Evolutionary conservation across 1,140 invertebrate genomes (phyloP), one percentile per base, ranked within the genome.

Genomic region (Zaprionus davidi): DNA sequence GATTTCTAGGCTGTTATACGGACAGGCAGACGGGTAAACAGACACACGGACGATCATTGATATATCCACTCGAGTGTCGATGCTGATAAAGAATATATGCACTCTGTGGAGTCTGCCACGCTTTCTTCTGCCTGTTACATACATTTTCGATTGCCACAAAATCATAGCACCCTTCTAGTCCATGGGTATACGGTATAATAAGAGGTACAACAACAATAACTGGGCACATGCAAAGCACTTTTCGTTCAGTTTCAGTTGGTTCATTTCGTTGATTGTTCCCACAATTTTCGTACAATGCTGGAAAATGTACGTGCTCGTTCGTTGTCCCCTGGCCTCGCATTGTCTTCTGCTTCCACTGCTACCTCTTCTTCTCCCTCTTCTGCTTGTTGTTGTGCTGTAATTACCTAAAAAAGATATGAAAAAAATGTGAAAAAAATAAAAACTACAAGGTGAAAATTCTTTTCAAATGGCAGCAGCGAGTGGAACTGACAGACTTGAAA

Each of bases 251-350:
- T 71, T 71, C 63, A 63, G 73, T 75, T 75, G 9, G 20, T 59
- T 84, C 76, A 81, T 87, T 88, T 87, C 78, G 81, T 88, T 87
- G 84, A 87, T 87, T 87, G 85, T 87, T 87, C 84, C 85, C 85
- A 87, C 84, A 87, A 87, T 87, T 87, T 87, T 87, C 74, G 83
- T 88, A 88, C 83, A 84, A 79, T 90, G 85, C 84, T 76, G 84
- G 84, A 87, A 87, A 87, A 87, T 87, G 83, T 87, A 86, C 82
- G 82, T 87, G 80, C 83, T 70, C 73, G 60, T 78, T 44, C 68
- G 67, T 74, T 74, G 41, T 67, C 72, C 57, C 59, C 70, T 79
- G 56, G 59, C 75, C 59, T 59, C 73, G 59, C 72, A 75, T 71
- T 71, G 65, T 68, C 46, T 66, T 49, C 22, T 12, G 36, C 15